phyloP scores from a whole-genome alignment of 2,797 vertebrate genomes.

The Poecilia wingei region DNA sequence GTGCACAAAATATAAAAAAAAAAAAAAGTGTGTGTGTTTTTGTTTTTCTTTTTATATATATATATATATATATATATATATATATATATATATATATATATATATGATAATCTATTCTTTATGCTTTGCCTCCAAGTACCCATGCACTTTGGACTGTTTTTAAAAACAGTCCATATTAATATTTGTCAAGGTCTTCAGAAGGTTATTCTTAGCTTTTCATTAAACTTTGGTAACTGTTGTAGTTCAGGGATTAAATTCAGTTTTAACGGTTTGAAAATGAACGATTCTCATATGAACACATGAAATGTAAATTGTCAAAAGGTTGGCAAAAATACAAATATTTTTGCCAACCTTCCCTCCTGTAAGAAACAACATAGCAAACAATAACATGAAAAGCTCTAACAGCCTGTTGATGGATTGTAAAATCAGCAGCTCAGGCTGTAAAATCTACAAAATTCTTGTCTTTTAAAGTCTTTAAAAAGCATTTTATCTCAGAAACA shows the following conservation, averaged over 20 bases:
- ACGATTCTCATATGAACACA: not conserved
- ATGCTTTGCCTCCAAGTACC: not conserved
- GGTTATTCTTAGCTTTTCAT: not conserved
- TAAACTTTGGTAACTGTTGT: not conserved
- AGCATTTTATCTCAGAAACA: constrained; percentile 1
- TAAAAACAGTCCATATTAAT: not conserved
- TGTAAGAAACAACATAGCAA: not conserved
- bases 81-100: too few species aligned
- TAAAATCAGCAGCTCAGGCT: not conserved
- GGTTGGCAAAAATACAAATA: too few species aligned
- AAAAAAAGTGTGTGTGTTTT: too few species aligned
- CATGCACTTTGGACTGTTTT: not conserved
- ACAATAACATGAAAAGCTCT: not conserved
- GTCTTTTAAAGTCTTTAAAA: not conserved
- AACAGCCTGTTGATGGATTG: not conserved
- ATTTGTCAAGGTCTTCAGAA: not conserved
- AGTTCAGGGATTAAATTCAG: not conserved
- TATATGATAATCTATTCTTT: not conserved
- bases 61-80: too few species aligned
- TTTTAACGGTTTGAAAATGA: not conserved
- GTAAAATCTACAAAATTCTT: constrained; percentile 25
- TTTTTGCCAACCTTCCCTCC: not conserved
- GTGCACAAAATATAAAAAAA: too few species aligned
- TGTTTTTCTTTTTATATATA: too few species aligned
- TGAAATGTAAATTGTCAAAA: not conserved